phyloP scores from a whole-genome alignment of 2,797 vertebrate species.

The Xiphorhynchus erythropygius region DNA sequence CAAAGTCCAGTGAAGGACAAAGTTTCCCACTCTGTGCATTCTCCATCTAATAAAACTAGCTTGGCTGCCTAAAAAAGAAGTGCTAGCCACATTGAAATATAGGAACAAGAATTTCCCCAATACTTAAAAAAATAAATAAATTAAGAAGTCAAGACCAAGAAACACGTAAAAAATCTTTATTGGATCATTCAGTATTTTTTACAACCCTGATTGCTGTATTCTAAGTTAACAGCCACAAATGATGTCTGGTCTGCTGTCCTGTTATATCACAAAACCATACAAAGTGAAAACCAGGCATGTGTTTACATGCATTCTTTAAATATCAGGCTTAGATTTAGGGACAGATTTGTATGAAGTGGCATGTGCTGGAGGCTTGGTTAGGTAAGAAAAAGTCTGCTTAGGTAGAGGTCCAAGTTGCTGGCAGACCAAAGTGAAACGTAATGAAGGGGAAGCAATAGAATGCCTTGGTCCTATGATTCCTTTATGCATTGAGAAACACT shows the following conservation, averaged over 20 bases:
- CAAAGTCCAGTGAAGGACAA: background rate
- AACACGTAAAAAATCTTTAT: background rate
- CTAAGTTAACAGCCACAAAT: background rate
- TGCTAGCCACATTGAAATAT: background rate
- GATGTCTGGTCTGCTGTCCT: background rate
- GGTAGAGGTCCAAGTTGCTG: background rate
- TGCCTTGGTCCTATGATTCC: background rate
- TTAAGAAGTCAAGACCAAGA: background rate
- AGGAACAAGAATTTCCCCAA: background rate
- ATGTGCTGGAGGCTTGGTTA: background rate
- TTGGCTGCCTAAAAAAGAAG: background rate
- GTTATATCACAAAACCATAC: conserved; percentile 27
- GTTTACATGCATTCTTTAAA: conserved; percentile 45
- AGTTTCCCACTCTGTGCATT: background rate
- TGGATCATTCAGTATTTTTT: background rate
- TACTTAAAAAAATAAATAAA: background rate
- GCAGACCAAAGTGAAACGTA: background rate
- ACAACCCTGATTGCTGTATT: background rate
- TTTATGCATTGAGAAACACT: background rate
- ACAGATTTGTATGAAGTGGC: conserved; percentile 23
- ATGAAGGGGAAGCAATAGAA: background rate
- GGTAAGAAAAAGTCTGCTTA: conserved; percentile 7
- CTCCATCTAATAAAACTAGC: background rate
- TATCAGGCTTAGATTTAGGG: conserved; percentile 28
- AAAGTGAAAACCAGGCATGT: conserved; percentile 19